Evolutionary conservation across 2,113 vertebrate genomes (phyloP).

Genomic region (Cygnus buccinator): DNA sequence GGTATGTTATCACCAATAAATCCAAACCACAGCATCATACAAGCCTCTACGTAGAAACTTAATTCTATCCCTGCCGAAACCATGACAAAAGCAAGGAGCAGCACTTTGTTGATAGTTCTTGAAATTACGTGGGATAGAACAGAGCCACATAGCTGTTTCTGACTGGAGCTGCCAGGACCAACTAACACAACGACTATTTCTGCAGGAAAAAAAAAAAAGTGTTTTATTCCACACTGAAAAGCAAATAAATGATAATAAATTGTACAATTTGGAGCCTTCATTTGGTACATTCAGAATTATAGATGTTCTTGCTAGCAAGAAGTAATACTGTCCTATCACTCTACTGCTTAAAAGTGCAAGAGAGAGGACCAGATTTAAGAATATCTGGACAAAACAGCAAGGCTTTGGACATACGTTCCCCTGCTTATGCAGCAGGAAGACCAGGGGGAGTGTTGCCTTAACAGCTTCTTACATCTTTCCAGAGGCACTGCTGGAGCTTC

Average conservation of each 20-base stretch:
- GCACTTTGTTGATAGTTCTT: background rate
- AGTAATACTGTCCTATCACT: background rate
- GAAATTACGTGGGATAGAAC: constrained; percentile 5
- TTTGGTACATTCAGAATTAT: background rate
- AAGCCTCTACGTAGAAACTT: too few species aligned
- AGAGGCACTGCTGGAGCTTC: background rate
- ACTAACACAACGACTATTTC: background rate
- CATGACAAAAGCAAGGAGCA: background rate
- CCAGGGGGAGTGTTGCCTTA: background rate
- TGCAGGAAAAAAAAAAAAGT: background rate
- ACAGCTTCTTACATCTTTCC: background rate
- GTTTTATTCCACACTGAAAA: background rate
- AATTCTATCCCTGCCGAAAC: too few species aligned
- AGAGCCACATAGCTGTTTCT: constrained; percentile 29
- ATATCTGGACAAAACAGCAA: background rate
- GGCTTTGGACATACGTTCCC: background rate
- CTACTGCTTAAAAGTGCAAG: background rate
- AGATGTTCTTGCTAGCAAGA: background rate
- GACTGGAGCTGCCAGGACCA: constrained; percentile 27
- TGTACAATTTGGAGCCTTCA: background rate
- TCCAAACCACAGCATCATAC: too few species aligned
- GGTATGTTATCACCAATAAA: too few species aligned
- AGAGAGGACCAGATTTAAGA: background rate
- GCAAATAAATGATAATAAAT: background rate
- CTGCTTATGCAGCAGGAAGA: background rate